Evolutionary conservation across 2,888 invertebrate genomes (phyloP).

Genomic region (Standfussiana lucernea): DNA sequence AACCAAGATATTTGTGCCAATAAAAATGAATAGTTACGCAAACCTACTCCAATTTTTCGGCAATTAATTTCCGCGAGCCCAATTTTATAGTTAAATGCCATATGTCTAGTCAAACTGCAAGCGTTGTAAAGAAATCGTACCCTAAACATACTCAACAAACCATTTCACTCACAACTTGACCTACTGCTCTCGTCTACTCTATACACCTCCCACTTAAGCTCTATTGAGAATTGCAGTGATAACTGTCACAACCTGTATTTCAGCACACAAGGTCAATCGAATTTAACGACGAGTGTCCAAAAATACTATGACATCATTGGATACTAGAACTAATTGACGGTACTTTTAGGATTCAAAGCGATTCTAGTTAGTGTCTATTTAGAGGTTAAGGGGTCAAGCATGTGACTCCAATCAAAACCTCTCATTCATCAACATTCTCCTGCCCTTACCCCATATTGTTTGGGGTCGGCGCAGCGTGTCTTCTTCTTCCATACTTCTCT

Average conservation of each 20-base stretch:
- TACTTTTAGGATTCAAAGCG: constrained; percentile 51
- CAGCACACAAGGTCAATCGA: constrained; percentile 77
- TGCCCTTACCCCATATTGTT: neutral
- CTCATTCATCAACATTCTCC: neutral
- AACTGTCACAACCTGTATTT: constrained; percentile 75
- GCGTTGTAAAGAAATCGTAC: neutral
- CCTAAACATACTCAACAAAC: neutral
- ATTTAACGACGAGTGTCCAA: constrained; percentile 66
- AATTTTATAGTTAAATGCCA: neutral
- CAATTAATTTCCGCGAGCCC: neutral
- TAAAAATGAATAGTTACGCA: neutral
- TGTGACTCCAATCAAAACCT: constrained; percentile 39
- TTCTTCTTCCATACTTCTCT: neutral
- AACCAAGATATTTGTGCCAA: neutral
- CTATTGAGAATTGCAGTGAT: constrained; percentile 76
- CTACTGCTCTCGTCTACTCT: constrained; percentile 64
- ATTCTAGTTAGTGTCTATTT: constrained; percentile 45
- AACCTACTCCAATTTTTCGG: neutral
- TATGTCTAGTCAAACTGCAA: neutral
- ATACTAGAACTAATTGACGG: constrained; percentile 60
- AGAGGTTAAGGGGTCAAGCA: constrained; percentile 32
- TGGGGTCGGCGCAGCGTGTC: neutral
- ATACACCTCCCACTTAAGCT: constrained; percentile 74
- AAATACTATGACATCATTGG: constrained; percentile 75
- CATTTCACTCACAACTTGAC: constrained; percentile 15